Evolutionary conservation across 2,113 vertebrate genomes (phyloP), one percentile per base, ranked within the genome.

Genomic region (Syngnathoides biaculeatus): DNA sequence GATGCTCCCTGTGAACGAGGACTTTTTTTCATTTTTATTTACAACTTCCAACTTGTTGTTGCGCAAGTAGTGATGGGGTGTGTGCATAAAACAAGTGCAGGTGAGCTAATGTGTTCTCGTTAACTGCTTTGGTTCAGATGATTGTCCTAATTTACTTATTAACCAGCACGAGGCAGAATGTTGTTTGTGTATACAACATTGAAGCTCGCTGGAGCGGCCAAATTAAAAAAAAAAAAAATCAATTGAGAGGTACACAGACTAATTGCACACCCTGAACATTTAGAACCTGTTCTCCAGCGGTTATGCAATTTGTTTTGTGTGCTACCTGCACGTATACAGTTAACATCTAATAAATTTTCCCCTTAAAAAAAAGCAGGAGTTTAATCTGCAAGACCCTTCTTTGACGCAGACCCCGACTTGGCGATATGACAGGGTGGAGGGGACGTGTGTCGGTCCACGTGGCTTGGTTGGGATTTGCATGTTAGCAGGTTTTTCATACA

Each of bases 141-240:
- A 60, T 78, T 75, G 78, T 67, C 35, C 43, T 65, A 20, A 14
- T 70, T 11, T 39, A 69, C 64, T 50, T 71, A 38, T 38, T 61
- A 65, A 48, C 61, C 65, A 47, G 74, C 20, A n/a, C 67, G 47
- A 59, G 64, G 30, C 58, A 83, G 63, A 75, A 55, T 74, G 63
- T 75, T 53, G 2, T 9, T 35, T 71, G 39, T 71, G 48, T 42
- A 43, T 19, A 22, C 53, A 15, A 43, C 50, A 69, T 59, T 48
- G 69, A 38, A 35, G 72, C 61, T 40, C 67, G n/a, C 10, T 78
- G 56, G 62, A 68, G 24, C 4, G 26, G 30, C 24, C 57, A 89
- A 82, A 67, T 72, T 61, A 85, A 72, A 79, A 48, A 43, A 35
- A 85, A 72, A 79, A 48, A 43, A 35, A 43, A 64, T 53, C 22